A percentile compares a stretch with the other conserved stretches of the same genome.
phyloP scores from a whole-genome alignment of 2,888 invertebrate species.

The Luffia ferchaultella region DNA sequence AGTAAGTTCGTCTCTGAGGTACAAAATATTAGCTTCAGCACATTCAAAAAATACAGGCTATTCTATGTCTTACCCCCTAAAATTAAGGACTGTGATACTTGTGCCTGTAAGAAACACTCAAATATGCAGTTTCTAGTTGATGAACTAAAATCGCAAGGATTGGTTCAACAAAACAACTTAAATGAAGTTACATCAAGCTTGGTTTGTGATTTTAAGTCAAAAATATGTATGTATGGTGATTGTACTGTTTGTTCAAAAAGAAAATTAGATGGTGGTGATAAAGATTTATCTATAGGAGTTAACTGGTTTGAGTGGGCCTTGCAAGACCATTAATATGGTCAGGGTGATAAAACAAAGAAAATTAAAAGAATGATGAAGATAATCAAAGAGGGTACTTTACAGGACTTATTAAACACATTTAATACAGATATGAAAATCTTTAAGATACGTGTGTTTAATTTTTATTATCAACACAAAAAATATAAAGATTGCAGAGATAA shows the following conservation, averaged over 20 bases:
- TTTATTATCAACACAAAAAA: neutral
- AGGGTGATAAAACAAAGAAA: neutral
- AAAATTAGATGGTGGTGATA: constrained; percentile 4
- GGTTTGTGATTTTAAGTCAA: neutral
- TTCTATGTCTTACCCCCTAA: constrained; percentile 11
- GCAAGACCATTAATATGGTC: neutral
- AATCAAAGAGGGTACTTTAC: neutral
- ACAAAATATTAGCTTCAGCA: constrained; percentile 9
- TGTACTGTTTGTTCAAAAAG: constrained; percentile 4
- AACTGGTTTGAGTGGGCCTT: neutral
- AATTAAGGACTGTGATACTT: constrained; percentile 9
- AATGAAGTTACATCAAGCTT: neutral
- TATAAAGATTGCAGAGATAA: neutral
- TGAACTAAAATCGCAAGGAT: constrained; percentile 8
- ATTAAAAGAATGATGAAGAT: neutral
- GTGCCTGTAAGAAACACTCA: constrained; percentile 11
- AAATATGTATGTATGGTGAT: constrained; percentile 4
- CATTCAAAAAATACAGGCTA: constrained; percentile 13
- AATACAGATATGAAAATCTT: neutral
- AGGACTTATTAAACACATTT: neutral
- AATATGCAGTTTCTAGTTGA: constrained; percentile 4
- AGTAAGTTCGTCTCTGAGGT: neutral
- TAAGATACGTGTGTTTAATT: neutral
- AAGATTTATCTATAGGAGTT: constrained; percentile 1
- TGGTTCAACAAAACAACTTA: constrained; percentile 3